Base-by-base conservation (phyloP, 2,888 invertebrate species). In the Eugnorisma glareosa region DNA sequence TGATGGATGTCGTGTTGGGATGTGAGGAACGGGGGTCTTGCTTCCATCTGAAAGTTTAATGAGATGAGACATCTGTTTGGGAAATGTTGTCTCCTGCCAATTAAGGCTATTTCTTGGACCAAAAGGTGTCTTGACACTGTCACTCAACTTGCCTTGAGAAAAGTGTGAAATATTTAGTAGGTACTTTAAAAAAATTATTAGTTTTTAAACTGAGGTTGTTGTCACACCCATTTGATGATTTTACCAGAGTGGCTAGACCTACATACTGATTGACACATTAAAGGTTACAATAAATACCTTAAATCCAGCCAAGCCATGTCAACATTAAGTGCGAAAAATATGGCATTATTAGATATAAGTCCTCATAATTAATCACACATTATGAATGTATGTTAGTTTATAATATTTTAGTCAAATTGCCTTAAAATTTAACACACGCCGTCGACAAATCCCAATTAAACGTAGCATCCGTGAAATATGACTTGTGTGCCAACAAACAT, bases 381-480 rank as follows among this genome's bases (percentile, higher is more conserved):
- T 35, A 70, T 31, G 54, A 35, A 67, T 67, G 59, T 10, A 28
- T 43, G 40, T 67, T n/a, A 43, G 51, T 75, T 15, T 21, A 40
- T 70, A 40, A 73, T 54, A 71, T 68, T 40, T 78, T 51, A 71
- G 18, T 63, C 1, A 40, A 67, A 78, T 71, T 74, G 24, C 54
- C 15, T 48, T n/a, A 59, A 77, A 77, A 54, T 70, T 77, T 72
- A 70, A 81, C 81, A 80, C 40, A 68, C 8, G 24, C 72, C 59
- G 48, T 57, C 81, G 72, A 81, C 77, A 83, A 81, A 83, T 81
- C 66, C 48, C 35, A 81, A 81, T 83, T 81, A 81, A 73, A 72
- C 59, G 37, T n/a, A 67, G 37, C n/a, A 48, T 37, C 15, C n/a
- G 35, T 77, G 57, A 83, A 59, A 73, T 70, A 67, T 59, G 77